Evolutionary conservation across 2,113 vertebrate genomes (phyloP).

Genomic region (Lates calcarifer): DNA sequence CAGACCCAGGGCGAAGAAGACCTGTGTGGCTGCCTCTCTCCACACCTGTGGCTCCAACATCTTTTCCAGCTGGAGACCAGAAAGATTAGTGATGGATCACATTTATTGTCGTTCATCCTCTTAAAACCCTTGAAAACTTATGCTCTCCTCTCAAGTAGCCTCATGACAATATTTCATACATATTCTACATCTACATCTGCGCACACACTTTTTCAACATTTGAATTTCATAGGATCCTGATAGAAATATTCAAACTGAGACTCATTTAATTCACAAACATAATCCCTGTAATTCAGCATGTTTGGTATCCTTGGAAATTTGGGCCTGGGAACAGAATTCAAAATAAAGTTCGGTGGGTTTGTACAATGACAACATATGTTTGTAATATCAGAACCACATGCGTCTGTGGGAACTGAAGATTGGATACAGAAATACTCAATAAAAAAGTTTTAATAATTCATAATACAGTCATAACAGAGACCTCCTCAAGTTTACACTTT

Average conservation of each 20-base stretch:
- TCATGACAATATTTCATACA: neutral
- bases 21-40: slow-evolving; percentile 97
- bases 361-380: neutral
- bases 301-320: neutral
- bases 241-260: neutral
- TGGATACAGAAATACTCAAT: neutral
- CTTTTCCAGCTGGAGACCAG: slow-evolving; percentile 90
- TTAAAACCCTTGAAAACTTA: neutral
- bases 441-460: neutral
- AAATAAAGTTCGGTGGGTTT: neutral
- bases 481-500: neutral
- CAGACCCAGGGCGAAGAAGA: slow-evolving; percentile 96
- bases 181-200: neutral
- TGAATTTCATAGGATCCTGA: too few relatives aligned
- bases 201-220: neutral
- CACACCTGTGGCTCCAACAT: slow-evolving; percentile 99
- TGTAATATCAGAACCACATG: neutral
- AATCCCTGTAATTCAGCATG: neutral
- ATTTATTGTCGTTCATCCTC: neutral
- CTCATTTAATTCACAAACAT: too few relatives aligned
- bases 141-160: neutral
- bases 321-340: neutral
- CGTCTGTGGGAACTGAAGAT: neutral
- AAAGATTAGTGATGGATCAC: neutral
- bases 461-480: neutral